phyloP scores from a whole-genome alignment of 2,888 invertebrate genomes.

The Ophraella communa region DNA sequence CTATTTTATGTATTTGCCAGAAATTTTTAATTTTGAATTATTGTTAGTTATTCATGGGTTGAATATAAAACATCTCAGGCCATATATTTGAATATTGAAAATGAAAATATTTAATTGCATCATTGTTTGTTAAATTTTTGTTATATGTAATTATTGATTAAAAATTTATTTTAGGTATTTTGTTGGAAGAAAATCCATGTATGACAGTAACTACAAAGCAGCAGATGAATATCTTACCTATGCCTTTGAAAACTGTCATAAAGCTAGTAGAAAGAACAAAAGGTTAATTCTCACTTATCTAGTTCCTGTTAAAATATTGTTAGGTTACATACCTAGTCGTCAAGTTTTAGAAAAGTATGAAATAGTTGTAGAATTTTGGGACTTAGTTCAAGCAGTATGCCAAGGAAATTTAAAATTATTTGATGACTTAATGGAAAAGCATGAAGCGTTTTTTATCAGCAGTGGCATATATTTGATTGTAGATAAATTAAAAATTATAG shows the following conservation, averaged over 20 bases:
- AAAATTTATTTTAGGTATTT: constrained; percentile 68
- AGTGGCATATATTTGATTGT: constrained; percentile 98
- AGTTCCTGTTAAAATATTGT: constrained; percentile 95
- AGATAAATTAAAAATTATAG: constrained; percentile 93
- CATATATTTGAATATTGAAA: too few relatives aligned
- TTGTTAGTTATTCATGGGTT: too few relatives aligned
- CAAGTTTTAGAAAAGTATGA: constrained; percentile 86
- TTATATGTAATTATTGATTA: not conserved
- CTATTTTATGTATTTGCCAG: too few relatives aligned
- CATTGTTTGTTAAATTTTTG: too few relatives aligned
- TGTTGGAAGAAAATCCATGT: constrained; percentile 97
- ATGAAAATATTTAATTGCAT: too few relatives aligned
- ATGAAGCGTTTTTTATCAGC: constrained; percentile 92
- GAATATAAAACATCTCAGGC: too few relatives aligned
- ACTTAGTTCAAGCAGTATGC: constrained; percentile 86
- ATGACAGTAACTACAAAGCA: constrained; percentile 93
- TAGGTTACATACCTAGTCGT: constrained; percentile 92
- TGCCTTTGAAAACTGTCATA: constrained; percentile 91
- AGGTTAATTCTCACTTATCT: constrained; percentile 92
- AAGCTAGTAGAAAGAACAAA: constrained; percentile 83
- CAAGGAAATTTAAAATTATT: constrained; percentile 87
- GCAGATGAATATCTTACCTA: constrained; percentile 93
- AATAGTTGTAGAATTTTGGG: constrained; percentile 82
- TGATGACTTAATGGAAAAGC: constrained; percentile 81
- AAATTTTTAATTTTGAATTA: too few relatives aligned